Percentiles rank a stretch among this genome's conserved stretches.
These are phyloP conservation scores for Drosophila kanapiae DNA, from an alignment of 1,140 invertebrate species.

Conservation along the genomic window DNA sequence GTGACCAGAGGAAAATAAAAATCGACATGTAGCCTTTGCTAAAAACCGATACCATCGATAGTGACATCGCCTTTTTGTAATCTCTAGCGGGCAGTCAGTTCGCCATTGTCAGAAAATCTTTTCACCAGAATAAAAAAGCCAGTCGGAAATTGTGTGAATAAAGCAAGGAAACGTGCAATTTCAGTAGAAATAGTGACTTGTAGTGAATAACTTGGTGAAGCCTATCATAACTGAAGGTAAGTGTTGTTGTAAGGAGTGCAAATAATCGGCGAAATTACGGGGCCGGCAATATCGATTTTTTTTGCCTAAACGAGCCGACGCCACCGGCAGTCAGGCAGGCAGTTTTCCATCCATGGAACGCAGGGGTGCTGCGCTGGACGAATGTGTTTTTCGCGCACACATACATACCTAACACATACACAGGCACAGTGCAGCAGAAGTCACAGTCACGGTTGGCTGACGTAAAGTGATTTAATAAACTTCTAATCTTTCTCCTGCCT, in stretches of 20 bases:
- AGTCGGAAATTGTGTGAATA: conserved; percentile 2
- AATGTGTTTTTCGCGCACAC: conserved; percentile 11
- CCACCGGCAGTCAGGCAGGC: conserved; percentile 19
- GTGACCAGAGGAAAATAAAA: too few species aligned
- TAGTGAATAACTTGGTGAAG: not conserved
- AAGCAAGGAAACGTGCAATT: conserved; percentile 1
- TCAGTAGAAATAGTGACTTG: not conserved
- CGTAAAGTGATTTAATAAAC: conserved; percentile 1
- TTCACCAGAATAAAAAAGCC: conserved; percentile 2
- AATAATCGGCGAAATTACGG: not conserved
- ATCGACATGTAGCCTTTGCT: too few species aligned
- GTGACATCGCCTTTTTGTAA: not conserved
- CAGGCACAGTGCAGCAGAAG: not conserved
- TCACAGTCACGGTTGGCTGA: not conserved
- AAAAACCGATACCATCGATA: not conserved
- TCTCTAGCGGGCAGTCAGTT: conserved; percentile 5
- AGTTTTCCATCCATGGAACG: not conserved
- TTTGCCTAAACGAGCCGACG: conserved; percentile 6
- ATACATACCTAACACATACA: conserved; percentile 3
- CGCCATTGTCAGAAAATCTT: conserved; percentile 35
- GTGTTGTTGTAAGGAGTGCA: not conserved
- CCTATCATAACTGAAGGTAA: conserved; percentile 18
- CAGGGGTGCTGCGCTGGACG: conserved; percentile 38
- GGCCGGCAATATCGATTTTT: conserved; percentile 45
- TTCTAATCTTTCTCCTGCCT: conserved; percentile 1